Base-by-base conservation (phyloP, 2,113 vertebrate species). In the Chascanopsetta lugubris region DNA sequence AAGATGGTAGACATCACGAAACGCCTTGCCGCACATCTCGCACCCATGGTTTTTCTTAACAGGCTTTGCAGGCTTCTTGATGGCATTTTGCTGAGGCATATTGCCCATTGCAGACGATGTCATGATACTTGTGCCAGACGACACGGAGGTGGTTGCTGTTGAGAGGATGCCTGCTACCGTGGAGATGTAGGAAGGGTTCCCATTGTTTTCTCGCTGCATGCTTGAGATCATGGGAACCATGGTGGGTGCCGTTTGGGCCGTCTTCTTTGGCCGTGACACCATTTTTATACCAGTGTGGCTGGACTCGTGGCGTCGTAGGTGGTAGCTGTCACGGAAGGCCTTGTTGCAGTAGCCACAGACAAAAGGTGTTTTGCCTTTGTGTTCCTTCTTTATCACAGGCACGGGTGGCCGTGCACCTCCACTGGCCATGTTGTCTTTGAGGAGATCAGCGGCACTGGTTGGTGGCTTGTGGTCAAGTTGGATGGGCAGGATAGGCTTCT, bases 41-140 rank as follows among this genome's bases (percentile, higher is more conserved):
- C 97, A 99, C 22, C 96, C 96, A 0, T 98, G 97, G 89, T 99
- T 99, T 87, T 99, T 99, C 93, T 98, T 99, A 42, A 99, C 97
- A 0, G 95, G 96, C 78, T 98, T 99, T 87, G 95, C 93, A 32
- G 96, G 95, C 78, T 98, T 99, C 92, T 99, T 99, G 0, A 95
- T 88, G 78, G 93, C 88, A 2, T 90, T 94, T 21, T 90, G 88
- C 80, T 95, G 94, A 64, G 89, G 93, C 56, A 84, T 17, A 3
- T 82, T 87, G 20, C 87, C 82, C 84, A 92, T 92, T 1, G 89
- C 63, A 0, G 87, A 68, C 0, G 89, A 82, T 0, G 90, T 89
- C 90, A 93, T 93, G 79, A 90, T 71, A 6, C 91, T 91, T 2
- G 88, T 58, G 58, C 88, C 87, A 0, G 95, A 94, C 32, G 96